These are phyloP conservation scores for Felis catus DNA, from an alignment of 2,113 vertebrate genomes.

Conservation along the genomic window F.catus_Fca126_mat1.0 CM031411.1:17451001-17451500, in stretches of 20 bases:
- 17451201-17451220: conserved; percentile 51
- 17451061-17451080: conserved; percentile 2
- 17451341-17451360: conserved; percentile 39
- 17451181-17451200: background rate
- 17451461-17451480: background rate
- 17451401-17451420: background rate
- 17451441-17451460: conserved; percentile 25
- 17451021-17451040: background rate
- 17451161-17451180: conserved; percentile 52
- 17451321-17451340: conserved; percentile 41
- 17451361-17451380: conserved; percentile 35
- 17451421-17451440: background rate
- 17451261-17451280: conserved; percentile 50
- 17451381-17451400: conserved; percentile 44
- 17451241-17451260: conserved; percentile 61
- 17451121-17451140: conserved; percentile 26
- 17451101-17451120: conserved; percentile 28
- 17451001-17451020: conserved; percentile 3
- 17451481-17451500: background rate
- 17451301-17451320: background rate
- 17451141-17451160: background rate
- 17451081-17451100: conserved; percentile 3
- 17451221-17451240: conserved; percentile 56
- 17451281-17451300: conserved; percentile 66
- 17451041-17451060: background rate